Percentiles rank a stretch among this genome's conserved stretches.
Conservation (phyloP, 2,888 invertebrate species). For the Temnothorax rugatulus region DNA sequence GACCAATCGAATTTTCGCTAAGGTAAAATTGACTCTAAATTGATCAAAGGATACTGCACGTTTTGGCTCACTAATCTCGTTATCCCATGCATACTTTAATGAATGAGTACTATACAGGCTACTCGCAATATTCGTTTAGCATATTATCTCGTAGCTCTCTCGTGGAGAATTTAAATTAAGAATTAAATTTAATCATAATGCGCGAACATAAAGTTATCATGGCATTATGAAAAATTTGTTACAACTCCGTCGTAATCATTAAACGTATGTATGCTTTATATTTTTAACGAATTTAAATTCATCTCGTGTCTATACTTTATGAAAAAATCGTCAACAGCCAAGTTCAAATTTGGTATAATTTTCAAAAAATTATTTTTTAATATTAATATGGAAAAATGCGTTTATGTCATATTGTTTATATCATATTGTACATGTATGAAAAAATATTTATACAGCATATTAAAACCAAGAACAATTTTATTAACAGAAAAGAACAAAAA, state of each 20-base stretch:
- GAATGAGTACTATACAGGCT: constrained; percentile 32
- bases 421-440: not conserved
- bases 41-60: constrained; percentile 38
- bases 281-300: constrained; percentile 8
- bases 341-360: constrained; percentile 2
- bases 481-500: not conserved
- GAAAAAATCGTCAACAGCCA: not conserved
- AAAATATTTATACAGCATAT: not conserved
- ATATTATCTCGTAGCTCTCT: constrained; percentile 42
- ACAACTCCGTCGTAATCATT: constrained; percentile 27
- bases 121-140: constrained; percentile 42
- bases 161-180: constrained; percentile 45
- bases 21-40: constrained; percentile 34
- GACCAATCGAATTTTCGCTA: constrained; percentile 31
- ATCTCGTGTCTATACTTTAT: not conserved
- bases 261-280: not conserved
- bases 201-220: constrained; percentile 41
- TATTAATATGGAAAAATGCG: not conserved
- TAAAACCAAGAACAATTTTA: not conserved
- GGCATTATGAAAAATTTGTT: constrained; percentile 39
- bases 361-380: not conserved
- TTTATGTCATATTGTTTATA: not conserved
- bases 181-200: constrained; percentile 46
- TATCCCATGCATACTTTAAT: constrained; percentile 45
- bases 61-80: constrained; percentile 33